A percentile compares a stretch with the other conserved stretches of the same genome.
These are phyloP conservation scores for Prenolepis imparis DNA, from an alignment of 2,888 invertebrate genomes.

Conservation along the genomic window DNA sequence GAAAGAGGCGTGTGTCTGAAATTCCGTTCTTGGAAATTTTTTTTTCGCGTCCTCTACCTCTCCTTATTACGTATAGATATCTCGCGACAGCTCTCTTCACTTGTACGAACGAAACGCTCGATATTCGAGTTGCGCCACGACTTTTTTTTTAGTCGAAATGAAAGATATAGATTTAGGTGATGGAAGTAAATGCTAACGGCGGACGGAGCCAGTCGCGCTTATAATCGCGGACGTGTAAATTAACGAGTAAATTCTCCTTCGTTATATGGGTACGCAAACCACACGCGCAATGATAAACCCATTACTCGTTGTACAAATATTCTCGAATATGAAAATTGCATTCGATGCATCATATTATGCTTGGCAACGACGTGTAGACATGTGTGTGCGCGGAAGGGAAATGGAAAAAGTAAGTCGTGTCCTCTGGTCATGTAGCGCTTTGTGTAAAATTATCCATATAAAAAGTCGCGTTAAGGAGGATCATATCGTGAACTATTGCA, in stretches of 20 bases:
- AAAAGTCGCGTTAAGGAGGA: conserved; percentile 67
- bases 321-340: conserved; percentile 18
- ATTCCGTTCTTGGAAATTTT: not conserved
- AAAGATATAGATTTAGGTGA: conserved; percentile 16
- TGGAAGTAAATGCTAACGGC: conserved; percentile 44
- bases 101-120: conserved; percentile 29
- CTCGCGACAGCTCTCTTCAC: conserved; percentile 11
- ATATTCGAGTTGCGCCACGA: conserved; percentile 33
- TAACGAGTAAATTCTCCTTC: conserved; percentile 42
- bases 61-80: conserved; percentile 7
- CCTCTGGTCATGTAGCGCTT: not conserved
- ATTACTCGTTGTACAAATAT: conserved; percentile 33
- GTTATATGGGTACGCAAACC: not conserved
- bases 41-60: not conserved
- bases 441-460: conserved; percentile 73
- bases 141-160: conserved; percentile 21
- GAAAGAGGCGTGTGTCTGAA: not conserved
- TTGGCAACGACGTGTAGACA: conserved; percentile 6
- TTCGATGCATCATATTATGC: not conserved
- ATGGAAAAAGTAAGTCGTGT: conserved; percentile 37
- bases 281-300: conserved; percentile 11
- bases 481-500: conserved; percentile 48
- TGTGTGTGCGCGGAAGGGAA: conserved; percentile 23
- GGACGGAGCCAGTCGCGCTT: conserved; percentile 56
- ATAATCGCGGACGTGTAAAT: conserved; percentile 46